These are phyloP conservation scores for Acanthosepion esculentum DNA, from an alignment of 2,888 invertebrate genomes.

Conservation along the genomic window DNA sequence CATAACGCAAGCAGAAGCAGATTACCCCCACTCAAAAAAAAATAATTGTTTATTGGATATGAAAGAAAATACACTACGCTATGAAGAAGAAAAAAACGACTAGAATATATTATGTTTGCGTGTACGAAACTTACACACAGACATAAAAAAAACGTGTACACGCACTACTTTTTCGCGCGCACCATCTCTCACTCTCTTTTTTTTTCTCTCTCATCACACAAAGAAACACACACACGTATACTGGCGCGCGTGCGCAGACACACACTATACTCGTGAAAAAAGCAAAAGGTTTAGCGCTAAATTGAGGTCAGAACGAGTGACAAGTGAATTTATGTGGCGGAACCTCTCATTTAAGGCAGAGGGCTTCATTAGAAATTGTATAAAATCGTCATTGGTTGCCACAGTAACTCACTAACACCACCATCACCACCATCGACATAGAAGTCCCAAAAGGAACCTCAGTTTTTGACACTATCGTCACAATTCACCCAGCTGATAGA, in stretches of 20 bases:
- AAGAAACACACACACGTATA: not conserved
- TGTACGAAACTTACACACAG: too few relatives aligned
- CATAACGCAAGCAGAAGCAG: too few relatives aligned
- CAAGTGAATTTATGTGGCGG: not conserved
- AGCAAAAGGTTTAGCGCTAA: not conserved
- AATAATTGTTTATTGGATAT: too few relatives aligned
- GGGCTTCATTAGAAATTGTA: constrained; percentile 16
- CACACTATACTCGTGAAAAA: not conserved
- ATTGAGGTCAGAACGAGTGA: constrained; percentile 1
- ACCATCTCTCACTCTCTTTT: too few relatives aligned
- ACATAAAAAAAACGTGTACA: too few relatives aligned
- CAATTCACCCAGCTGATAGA: not conserved
- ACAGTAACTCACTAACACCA: not conserved
- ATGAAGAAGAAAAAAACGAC: too few relatives aligned
- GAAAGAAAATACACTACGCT: not conserved
- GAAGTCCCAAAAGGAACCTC: not conserved
- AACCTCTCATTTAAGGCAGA: not conserved
- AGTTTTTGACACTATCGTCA: not conserved
- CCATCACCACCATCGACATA: not conserved
- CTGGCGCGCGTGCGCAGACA: not conserved
- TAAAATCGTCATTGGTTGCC: not conserved
- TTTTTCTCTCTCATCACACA: not conserved
- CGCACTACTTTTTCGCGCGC: too few relatives aligned
- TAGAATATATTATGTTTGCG: too few relatives aligned
- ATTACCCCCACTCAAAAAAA: too few relatives aligned